Evolutionary conservation across 2,113 vertebrate species (phyloP).

Genomic region (Chionodraco myersi): DNA sequence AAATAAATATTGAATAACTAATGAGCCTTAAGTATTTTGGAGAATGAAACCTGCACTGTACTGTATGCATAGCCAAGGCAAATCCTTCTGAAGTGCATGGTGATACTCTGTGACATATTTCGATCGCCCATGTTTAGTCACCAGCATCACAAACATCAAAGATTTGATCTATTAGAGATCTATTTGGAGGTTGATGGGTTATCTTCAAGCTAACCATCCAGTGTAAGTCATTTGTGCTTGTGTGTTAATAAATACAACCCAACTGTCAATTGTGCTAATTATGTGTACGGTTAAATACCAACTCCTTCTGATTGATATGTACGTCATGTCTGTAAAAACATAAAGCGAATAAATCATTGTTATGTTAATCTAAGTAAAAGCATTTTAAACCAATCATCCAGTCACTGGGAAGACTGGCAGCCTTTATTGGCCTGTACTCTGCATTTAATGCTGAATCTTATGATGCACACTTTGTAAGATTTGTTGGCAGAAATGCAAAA

Average conservation of each 20-base stretch:
- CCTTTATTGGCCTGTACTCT: background rate
- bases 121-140: slow-evolving; percentile 7
- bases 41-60: too few relatives aligned
- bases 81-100: background rate
- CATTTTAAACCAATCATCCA: background rate
- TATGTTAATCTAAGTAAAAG: background rate
- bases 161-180: slow-evolving; percentile 33
- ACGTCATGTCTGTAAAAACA: background rate
- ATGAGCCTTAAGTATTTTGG: too few relatives aligned
- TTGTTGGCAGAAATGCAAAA: background rate
- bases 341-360: background rate
- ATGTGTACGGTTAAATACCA: background rate
- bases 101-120: slow-evolving; percentile 4
- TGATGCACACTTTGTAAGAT: background rate
- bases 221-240: background rate
- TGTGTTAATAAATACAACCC: background rate
- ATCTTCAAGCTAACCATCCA: background rate
- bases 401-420: background rate
- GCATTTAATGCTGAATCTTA: background rate
- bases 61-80: background rate
- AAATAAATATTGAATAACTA: background rate
- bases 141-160: background rate
- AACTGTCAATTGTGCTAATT: background rate
- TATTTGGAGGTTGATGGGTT: slow-evolving; percentile 12
- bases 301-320: background rate